phyloP scores from a whole-genome alignment of 2,888 invertebrate species.

The Agapetus fuscipes region DNA sequence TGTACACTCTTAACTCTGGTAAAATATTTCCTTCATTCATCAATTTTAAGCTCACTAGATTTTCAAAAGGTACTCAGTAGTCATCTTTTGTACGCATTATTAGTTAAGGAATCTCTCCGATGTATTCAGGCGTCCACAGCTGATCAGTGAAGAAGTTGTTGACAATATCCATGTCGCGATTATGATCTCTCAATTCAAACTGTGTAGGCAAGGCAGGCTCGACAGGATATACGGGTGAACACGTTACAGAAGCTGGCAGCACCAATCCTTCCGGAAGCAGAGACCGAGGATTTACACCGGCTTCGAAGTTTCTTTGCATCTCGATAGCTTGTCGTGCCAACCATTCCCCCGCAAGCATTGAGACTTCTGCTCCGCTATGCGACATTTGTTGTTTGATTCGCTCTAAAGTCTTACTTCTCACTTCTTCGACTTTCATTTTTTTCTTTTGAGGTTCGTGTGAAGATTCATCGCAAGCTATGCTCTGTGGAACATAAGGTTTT shows the following conservation, averaged over 20 bases:
- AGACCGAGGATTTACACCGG: slow-evolving; percentile 22
- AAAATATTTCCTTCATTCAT: no score
- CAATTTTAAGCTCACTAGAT: no score
- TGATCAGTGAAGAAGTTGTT: slow-evolving; percentile 46
- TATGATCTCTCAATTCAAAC: slow-evolving; percentile 27
- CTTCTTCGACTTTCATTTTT: slow-evolving; percentile 16
- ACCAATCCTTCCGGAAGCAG: slow-evolving; percentile 34
- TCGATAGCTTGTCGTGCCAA: slow-evolving; percentile 24
- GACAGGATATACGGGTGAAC: slow-evolving; percentile 33
- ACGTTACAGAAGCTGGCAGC: slow-evolving; percentile 37
- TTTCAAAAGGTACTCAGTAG: no score
- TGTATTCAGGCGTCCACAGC: slow-evolving; percentile 46
- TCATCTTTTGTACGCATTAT: no score
- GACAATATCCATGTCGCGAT: slow-evolving; percentile 41
- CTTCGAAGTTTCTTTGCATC: slow-evolving; percentile 27
- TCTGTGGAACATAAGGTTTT: slow-evolving; percentile 14
- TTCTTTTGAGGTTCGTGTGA: slow-evolving; percentile 4
- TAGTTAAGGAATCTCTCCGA: slow-evolving; percentile 26
- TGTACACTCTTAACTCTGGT: no score
- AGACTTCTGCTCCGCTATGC: slow-evolving; percentile 16
- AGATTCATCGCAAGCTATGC: slow-evolving; percentile 7
- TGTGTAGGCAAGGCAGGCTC: neutral
- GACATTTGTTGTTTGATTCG: slow-evolving; percentile 19
- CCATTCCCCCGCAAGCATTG: slow-evolving; percentile 18
- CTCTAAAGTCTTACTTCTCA: slow-evolving; percentile 22